These are phyloP conservation scores for Illadopsis cleaveri DNA, from an alignment of 2,113 vertebrate genomes.

Conservation along the genomic window DNA sequence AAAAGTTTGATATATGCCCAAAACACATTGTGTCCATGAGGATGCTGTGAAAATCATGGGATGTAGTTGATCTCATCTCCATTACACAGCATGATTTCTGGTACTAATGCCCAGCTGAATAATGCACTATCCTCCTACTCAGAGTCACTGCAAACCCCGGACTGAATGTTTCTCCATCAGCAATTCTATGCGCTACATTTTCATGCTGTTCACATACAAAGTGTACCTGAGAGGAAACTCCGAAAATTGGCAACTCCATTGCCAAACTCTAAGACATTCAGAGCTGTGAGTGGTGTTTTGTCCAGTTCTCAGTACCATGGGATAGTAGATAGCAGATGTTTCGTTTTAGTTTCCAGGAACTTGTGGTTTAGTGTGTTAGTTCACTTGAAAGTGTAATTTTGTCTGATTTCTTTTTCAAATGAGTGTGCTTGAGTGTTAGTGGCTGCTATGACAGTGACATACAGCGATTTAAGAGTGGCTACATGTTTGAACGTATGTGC, in stretches of 20 bases:
- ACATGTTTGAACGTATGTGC: conserved; percentile 19
- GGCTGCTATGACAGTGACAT: neutral
- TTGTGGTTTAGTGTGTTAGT: neutral
- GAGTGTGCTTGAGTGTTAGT: neutral
- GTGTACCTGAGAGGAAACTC: neutral
- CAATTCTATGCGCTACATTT: neutral
- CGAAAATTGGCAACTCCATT: neutral
- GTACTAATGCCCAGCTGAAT: neutral
- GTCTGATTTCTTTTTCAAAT: neutral
- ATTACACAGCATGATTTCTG: neutral
- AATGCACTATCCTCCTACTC: neutral
- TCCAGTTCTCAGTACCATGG: neutral
- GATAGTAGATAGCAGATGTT: neutral
- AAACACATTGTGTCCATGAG: fast-evolving
- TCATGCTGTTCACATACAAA: neutral
- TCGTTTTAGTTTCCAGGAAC: neutral
- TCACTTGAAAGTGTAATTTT: neutral
- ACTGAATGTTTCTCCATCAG: neutral
- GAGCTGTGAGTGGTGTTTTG: neutral
- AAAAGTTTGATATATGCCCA: neutral
- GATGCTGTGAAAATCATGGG: neutral
- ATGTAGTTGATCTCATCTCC: neutral
- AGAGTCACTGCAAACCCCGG: neutral
- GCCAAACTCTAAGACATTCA: neutral
- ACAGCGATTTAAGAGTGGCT: neutral